Conservation (phyloP, 2,113 vertebrate species). For the Sminthopsis crassicaudata region DNA sequence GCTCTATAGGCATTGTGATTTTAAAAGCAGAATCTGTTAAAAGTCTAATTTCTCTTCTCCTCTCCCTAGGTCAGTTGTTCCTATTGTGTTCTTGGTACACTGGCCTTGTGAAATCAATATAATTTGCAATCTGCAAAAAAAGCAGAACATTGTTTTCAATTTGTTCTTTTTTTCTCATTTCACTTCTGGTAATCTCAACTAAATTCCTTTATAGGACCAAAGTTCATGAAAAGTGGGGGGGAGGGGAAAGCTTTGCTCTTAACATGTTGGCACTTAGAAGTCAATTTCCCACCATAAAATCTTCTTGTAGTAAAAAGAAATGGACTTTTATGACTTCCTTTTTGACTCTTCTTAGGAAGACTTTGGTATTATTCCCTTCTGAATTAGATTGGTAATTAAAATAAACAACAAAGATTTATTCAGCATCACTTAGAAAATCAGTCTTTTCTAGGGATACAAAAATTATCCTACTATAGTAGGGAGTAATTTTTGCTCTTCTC, state of each 20-base stretch:
- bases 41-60: fast-evolving
- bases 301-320: not conserved
- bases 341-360: not conserved
- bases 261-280: not conserved
- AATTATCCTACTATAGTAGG: not conserved
- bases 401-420: not conserved
- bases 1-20: not conserved
- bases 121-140: not conserved
- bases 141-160: not conserved
- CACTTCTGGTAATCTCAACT: no score
- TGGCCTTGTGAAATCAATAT: not conserved
- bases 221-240: not conserved
- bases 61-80: not conserved
- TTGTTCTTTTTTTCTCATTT: not conserved
- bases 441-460: not conserved
- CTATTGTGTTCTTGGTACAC: not conserved
- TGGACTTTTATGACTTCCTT: not conserved
- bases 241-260: not conserved
- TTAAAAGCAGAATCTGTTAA: not conserved
- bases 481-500: not conserved
- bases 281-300: not conserved
- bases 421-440: not conserved
- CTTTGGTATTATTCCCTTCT: not conserved
- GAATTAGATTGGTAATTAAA: not conserved
- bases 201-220: not conserved